Conservation (phyloP, 92 coral and sea anemone genomes). For the Epizoanthus rinbou region DNA sequence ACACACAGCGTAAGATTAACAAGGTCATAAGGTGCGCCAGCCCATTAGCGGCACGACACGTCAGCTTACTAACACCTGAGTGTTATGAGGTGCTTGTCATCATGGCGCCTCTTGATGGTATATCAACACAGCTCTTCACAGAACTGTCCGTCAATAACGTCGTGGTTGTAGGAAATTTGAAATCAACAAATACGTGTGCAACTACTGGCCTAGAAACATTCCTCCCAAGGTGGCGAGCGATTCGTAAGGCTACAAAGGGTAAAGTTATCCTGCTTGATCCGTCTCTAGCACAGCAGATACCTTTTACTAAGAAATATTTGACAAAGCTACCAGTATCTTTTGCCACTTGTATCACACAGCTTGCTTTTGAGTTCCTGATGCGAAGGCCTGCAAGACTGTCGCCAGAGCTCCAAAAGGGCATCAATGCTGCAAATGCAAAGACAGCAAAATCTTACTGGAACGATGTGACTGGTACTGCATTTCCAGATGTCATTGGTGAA, state of each 20-base stretch:
- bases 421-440: conserved; percentile 18
- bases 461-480: neutral
- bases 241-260: conserved; percentile 23
- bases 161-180: conserved; percentile 20
- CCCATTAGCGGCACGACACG: neutral
- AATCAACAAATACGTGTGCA: conserved; percentile 4
- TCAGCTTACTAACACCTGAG: neutral
- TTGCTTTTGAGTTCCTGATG: conserved; percentile 18
- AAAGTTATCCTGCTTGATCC: neutral
- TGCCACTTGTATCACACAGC: neutral
- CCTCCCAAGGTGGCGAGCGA: conserved; percentile 1
- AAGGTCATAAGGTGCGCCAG: neutral
- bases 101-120: conserved; percentile 14
- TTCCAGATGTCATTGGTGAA: neutral
- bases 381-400: conserved; percentile 14
- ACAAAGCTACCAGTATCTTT: neutral
- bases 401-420: conserved; percentile 7
- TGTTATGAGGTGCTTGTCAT: conserved; percentile 2
- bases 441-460: conserved; percentile 19
- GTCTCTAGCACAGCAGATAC: neutral
- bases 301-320: neutral
- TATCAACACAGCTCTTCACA: neutral
- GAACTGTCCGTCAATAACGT: neutral
- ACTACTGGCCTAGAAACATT: neutral
- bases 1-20: conserved; percentile 20